A percentile compares a stretch with the other conserved stretches of the same genome.
Conservation (phyloP, 2,888 invertebrate genomes). For the Chaetoderma sp. region DNA sequence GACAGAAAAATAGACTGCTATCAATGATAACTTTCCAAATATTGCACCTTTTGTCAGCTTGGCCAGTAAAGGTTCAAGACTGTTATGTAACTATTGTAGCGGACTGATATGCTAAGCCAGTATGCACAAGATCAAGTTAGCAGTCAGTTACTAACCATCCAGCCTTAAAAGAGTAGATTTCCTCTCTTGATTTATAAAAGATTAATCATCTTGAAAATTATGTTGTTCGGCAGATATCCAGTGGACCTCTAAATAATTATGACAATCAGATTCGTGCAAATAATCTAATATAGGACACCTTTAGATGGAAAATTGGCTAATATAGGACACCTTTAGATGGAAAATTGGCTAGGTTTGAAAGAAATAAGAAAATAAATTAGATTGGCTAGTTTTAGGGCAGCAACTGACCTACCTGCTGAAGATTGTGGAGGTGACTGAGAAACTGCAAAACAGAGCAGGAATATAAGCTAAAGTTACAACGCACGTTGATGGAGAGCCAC, state of each 20-base stretch:
- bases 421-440: conserved; percentile 26
- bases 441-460: conserved; percentile 59
- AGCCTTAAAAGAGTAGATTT: neutral
- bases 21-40: too few species aligned
- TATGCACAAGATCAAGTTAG: neutral
- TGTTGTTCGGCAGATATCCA: neutral
- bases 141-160: neutral
- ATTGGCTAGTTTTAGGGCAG: too few species aligned
- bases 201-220: neutral
- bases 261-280: too few species aligned
- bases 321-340: too few species aligned
- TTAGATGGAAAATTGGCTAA: too few species aligned
- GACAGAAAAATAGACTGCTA: too few species aligned
- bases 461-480: too few species aligned
- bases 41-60: neutral
- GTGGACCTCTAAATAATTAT: neutral
- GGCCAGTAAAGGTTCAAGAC: neutral
- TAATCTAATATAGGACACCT: too few species aligned
- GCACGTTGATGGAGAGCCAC: too few species aligned
- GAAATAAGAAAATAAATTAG: too few species aligned
- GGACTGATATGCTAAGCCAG: neutral
- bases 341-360: too few species aligned
- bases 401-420: neutral
- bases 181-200: neutral
- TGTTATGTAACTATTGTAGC: neutral